These are phyloP conservation scores for Lutjanus campechanus DNA, from an alignment of 2,797 vertebrate species.

Conservation along the genomic window DNA sequence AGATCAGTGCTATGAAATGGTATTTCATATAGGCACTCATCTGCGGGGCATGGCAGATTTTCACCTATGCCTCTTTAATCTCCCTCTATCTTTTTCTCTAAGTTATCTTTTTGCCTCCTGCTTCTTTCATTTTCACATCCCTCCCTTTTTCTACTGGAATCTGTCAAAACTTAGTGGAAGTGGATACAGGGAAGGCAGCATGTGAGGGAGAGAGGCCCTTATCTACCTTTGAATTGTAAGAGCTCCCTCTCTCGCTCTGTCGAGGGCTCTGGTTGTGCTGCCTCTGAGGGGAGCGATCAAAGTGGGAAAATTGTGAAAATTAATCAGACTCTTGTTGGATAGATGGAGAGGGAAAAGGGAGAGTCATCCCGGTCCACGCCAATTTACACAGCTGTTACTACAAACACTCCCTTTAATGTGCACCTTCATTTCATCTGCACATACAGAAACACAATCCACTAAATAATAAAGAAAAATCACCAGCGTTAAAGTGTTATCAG, in stretches of 20 bases:
- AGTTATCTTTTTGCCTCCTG: slow-evolving; percentile 11
- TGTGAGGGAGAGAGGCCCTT: slow-evolving; percentile 25
- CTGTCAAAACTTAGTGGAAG: slow-evolving; percentile 56
- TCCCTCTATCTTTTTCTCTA: slow-evolving; percentile 15
- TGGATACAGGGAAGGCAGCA: slow-evolving; percentile 18
- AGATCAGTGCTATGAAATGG: neutral
- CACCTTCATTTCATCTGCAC: slow-evolving; percentile 7
- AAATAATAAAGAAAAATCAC: neutral
- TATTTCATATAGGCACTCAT: neutral
- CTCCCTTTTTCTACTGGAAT: slow-evolving; percentile 50
- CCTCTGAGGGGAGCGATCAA: slow-evolving; percentile 63
- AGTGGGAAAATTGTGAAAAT: slow-evolving; percentile 58
- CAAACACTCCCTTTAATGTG: slow-evolving; percentile 8
- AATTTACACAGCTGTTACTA: slow-evolving; percentile 40
- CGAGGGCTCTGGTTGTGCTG: slow-evolving; percentile 34
- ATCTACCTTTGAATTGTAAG: slow-evolving; percentile 59
- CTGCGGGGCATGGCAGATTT: slow-evolving; percentile 1
- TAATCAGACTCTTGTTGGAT: slow-evolving; percentile 66
- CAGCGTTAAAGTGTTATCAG: slow-evolving; percentile 5
- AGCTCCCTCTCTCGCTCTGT: slow-evolving; percentile 41
- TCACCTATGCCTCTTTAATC: slow-evolving; percentile 3
- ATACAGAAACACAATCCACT: slow-evolving; percentile 16
- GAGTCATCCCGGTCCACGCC: slow-evolving; percentile 17
- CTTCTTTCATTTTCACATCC: slow-evolving; percentile 49
- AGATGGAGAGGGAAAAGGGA: neutral